These are phyloP conservation scores for Pissodes strobi DNA, from an alignment of 1,140 invertebrate genomes.

Conservation along the genomic window DNA sequence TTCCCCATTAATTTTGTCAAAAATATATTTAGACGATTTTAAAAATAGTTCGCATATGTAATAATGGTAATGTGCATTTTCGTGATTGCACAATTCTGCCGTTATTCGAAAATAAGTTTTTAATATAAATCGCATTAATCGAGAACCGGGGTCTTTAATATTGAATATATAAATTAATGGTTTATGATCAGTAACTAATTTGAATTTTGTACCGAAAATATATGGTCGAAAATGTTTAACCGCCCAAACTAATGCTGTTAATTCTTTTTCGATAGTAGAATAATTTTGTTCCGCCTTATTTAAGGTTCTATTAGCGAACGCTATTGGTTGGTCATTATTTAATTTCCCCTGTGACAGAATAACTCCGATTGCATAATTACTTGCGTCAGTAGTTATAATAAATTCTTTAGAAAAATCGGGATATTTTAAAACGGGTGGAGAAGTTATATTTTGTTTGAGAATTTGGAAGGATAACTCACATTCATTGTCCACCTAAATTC, in stretches of 20 bases:
- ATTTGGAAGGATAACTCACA: not conserved
- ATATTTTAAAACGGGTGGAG: conserved; percentile 47
- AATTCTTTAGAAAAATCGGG: conserved; percentile 46
- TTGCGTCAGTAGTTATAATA: conserved; percentile 40
- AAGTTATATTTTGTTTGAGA: not conserved
- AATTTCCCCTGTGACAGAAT: conserved; percentile 15
- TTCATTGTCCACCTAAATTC: conserved; percentile 7
- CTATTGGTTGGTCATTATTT: conserved; percentile 40
- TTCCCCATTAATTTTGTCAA: no score
- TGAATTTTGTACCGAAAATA: conserved; percentile 50
- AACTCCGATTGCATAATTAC: conserved; percentile 24
- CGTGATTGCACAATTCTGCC: no score
- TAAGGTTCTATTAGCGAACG: conserved; percentile 42
- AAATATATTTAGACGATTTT: no score
- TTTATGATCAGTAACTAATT: conserved; percentile 39
- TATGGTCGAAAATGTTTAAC: no score
- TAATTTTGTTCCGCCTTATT: conserved; percentile 45
- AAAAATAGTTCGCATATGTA: no score
- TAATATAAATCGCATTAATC: no score
- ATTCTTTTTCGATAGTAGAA: no score
- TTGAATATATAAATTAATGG: no score
- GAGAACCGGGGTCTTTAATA: no score
- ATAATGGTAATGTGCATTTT: no score
- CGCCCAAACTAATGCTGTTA: no score
- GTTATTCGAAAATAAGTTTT: no score